These are phyloP conservation scores for Mesochorus sp. DNA, from an alignment of 2,888 invertebrate species.

Conservation along the genomic window DNA sequence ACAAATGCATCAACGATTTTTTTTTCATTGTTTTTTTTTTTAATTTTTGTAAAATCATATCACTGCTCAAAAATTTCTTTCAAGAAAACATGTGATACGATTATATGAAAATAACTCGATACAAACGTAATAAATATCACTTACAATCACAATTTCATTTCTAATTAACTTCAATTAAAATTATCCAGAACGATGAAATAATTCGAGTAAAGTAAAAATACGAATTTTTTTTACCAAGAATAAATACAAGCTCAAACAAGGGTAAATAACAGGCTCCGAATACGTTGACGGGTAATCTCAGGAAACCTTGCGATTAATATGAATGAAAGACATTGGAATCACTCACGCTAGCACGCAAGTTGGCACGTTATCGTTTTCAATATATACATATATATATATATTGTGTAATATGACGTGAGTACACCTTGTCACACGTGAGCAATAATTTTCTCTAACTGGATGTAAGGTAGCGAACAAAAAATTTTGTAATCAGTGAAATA, in stretches of 20 bases:
- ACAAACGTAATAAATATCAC: too few relatives aligned
- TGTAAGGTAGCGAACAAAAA: too few relatives aligned
- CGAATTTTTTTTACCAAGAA: background rate
- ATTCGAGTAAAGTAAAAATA: background rate
- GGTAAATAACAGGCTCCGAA: background rate
- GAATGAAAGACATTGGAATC: constrained; percentile 49
- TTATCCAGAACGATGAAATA: background rate
- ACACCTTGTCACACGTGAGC: too few relatives aligned
- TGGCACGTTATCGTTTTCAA: constrained; percentile 38
- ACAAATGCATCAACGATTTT: background rate
- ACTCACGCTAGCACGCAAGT: constrained; percentile 33
- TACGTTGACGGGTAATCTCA: background rate
- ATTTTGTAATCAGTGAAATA: too few relatives aligned
- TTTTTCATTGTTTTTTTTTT: background rate
- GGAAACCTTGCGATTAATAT: constrained; percentile 47
- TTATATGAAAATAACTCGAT: too few relatives aligned
- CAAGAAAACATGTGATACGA: too few relatives aligned
- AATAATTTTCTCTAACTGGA: too few relatives aligned
- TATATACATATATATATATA: background rate
- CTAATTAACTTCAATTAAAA: too few relatives aligned
- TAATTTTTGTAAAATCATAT: too few relatives aligned
- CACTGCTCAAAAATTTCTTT: background rate
- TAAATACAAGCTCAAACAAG: background rate
- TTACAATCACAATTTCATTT: too few relatives aligned
- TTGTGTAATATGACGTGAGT: background rate